Base-by-base conservation (phyloP, 2,113 vertebrate species). In the Archilochus colubris region DNA sequence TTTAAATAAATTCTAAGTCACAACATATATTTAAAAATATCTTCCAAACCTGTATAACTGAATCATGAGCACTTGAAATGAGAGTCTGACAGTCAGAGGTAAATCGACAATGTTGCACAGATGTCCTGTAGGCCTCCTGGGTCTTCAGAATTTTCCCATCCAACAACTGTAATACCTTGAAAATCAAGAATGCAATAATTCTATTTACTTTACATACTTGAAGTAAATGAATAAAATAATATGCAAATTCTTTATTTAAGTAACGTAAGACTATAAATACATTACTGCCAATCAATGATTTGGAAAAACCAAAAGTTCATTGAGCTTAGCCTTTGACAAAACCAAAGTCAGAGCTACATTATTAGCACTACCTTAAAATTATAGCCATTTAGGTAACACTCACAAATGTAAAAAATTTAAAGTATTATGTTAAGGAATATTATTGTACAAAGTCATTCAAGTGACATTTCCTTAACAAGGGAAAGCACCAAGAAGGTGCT, bases 1-100 rank as follows among this genome's bases (percentile, higher is more conserved):
- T 92, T 68, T 2, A 72, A 80, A 38, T 28, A 62, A 21, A 38
- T 20, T 36, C 4, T 38, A 91, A 16, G 12, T 21, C 66, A 62
- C 23, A 53, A 44, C 24, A 53, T 40, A 69, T 54, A 7, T 69
- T 69, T 67, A 43, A 0, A 64, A 95, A 9, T 69, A 46, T 82
- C 53, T 31, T 27, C 59, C 97, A 93, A 91, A 99, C 99, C 98
- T 99, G 97, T 91, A 99, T 96, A 69, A 97, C 97, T 73, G 98
- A 91, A 62, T 99, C 98, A 93, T 99, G 99, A 6, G 99, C 99
- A 80, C 98, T 99, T 30, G 98, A 98, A 97, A 99, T 95, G 10
- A 99, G 98, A 2, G 94, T 98, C 79, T 97, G 98, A 82, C 98
- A 98, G 8, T 98, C 97, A 2, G 93, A 92, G 67, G 98, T 98